Evolutionary conservation across 2,888 invertebrate genomes (phyloP).

Genomic region (Globia sparganii): DNA sequence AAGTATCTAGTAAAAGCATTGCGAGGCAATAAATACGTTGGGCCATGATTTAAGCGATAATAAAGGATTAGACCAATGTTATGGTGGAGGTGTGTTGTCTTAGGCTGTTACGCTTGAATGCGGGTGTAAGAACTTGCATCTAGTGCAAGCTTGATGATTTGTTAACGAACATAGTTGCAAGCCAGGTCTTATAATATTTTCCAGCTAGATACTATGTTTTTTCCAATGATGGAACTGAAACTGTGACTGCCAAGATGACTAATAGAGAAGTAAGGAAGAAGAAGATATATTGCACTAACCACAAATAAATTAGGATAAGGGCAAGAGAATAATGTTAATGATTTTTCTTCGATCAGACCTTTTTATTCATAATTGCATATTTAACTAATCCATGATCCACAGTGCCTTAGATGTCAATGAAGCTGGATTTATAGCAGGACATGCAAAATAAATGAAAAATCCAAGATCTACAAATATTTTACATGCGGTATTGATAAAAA

Average conservation of each 20-base stretch:
- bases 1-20: conserved; percentile 61
- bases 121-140: background rate
- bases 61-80: conserved; percentile 48
- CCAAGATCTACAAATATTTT: background rate
- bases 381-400: background rate
- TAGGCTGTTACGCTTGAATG: background rate
- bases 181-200: background rate
- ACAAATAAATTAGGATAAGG: background rate
- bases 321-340: background rate
- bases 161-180: background rate
- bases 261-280: background rate
- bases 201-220: background rate
- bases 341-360: background rate
- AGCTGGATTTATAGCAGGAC: background rate
- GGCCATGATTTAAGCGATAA: conserved; percentile 59
- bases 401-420: background rate
- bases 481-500: background rate
- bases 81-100: conserved; percentile 18
- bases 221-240: background rate
- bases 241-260: background rate
- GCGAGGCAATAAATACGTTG: conserved; percentile 55
- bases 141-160: conserved; percentile 7
- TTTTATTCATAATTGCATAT: background rate
- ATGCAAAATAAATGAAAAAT: background rate
- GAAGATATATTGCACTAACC: background rate